Evolutionary conservation across 1,140 invertebrate species (phyloP).

Genomic region (Dendrolimus punctatus): DNA sequence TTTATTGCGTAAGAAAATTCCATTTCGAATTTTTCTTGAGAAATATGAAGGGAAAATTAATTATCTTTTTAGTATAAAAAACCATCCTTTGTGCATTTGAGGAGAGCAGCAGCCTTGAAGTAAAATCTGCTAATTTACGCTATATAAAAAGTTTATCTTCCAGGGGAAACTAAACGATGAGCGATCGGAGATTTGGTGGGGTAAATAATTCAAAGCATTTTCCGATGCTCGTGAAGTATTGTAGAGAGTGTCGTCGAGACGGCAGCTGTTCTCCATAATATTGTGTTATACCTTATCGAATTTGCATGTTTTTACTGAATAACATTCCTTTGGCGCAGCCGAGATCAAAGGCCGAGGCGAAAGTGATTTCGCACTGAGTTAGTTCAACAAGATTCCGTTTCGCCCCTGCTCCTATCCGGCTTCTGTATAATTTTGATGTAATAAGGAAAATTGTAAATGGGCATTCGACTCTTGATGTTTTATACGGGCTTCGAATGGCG

Average conservation of each 20-base stretch:
- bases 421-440: constrained; percentile 67
- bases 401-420: constrained; percentile 40
- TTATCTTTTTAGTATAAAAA: background rate
- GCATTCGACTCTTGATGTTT: constrained; percentile 55
- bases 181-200: no score
- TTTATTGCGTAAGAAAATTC: background rate
- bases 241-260: constrained; percentile 30
- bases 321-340: constrained; percentile 66
- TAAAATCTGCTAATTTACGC: background rate
- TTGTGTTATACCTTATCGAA: constrained; percentile 71
- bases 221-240: constrained; percentile 27
- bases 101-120: no score
- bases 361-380: constrained; percentile 71
- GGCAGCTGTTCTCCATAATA: constrained; percentile 55
- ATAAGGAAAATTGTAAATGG: constrained; percentile 69
- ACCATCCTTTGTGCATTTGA: no score
- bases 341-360: constrained; percentile 65
- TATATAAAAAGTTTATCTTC: constrained; percentile 1
- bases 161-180: constrained; percentile 32
- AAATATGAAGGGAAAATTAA: background rate
- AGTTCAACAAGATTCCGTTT: constrained; percentile 66
- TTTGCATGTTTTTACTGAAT: constrained; percentile 72
- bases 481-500: constrained; percentile 3
- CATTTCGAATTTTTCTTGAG: background rate
- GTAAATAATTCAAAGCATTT: constrained; percentile 31